phyloP scores from a whole-genome alignment of 92 coral and sea anemone species.

The Scolanthus callimorphus region DNA sequence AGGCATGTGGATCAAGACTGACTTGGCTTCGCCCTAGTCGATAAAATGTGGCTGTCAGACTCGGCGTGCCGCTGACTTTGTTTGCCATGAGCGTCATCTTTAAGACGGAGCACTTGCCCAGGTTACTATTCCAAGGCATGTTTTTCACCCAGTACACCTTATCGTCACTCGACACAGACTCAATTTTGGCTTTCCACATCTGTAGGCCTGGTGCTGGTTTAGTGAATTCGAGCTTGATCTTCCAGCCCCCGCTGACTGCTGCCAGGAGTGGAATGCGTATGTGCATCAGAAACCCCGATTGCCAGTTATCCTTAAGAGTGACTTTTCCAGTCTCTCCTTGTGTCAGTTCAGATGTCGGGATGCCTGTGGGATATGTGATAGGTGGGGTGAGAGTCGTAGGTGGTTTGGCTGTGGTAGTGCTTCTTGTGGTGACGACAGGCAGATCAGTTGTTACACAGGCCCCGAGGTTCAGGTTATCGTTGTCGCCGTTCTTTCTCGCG shows the following conservation, averaged over 20 bases:
- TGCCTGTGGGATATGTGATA: too few species aligned
- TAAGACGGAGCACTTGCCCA: too few species aligned
- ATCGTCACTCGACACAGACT: not conserved
- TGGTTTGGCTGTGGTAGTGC: too few species aligned
- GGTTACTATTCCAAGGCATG: slow-evolving; percentile 36
- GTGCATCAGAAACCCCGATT: not conserved
- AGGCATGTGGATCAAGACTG: too few species aligned
- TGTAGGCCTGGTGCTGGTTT: not conserved
- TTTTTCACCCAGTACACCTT: slow-evolving; percentile 14
- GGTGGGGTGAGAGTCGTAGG: too few species aligned
- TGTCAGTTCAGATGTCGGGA: not conserved
- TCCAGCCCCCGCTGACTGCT: not conserved
- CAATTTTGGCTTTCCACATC: not conserved
- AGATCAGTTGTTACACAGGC: too few species aligned
- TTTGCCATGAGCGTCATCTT: too few species aligned
- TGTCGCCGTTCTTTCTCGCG: not conserved
- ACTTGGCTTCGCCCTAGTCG: too few species aligned
- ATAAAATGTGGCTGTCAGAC: too few species aligned
- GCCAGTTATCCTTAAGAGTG: not conserved
- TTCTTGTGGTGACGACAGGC: too few species aligned
- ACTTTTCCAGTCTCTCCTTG: not conserved
- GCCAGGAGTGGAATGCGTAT: not conserved
- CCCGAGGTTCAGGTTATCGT: too few species aligned
- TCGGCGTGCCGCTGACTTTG: too few species aligned
- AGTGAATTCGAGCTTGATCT: not conserved